Evolutionary conservation across 1,140 invertebrate genomes (phyloP).

Genomic region (Leptinotarsa lineolata): DNA sequence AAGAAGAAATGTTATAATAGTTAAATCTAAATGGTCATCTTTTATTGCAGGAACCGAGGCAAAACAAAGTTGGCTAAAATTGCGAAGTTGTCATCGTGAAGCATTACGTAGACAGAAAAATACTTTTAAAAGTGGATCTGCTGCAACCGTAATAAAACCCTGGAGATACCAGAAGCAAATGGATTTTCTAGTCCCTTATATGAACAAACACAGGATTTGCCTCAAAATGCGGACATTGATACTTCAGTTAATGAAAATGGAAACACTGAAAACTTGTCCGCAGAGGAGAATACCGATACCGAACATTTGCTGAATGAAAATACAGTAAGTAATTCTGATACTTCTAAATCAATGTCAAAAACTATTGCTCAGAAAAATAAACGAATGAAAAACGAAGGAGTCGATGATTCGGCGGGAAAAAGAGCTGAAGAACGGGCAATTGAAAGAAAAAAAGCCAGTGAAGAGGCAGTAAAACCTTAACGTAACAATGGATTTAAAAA

Average conservation of each 20-base stretch:
- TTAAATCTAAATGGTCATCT: not conserved
- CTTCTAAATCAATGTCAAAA: not conserved
- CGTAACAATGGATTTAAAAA: not conserved
- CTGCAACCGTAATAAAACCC: not conserved
- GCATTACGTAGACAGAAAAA: constrained; percentile 7
- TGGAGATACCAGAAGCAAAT: constrained; percentile 13
- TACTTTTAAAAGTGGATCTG: constrained; percentile 1
- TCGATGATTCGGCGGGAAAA: not conserved
- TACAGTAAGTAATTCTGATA: not conserved
- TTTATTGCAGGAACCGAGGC: not conserved
- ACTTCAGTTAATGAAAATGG: not conserved
- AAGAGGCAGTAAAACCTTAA: not conserved
- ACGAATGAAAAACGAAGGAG: not conserved
- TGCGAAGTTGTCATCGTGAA: constrained; percentile 2
- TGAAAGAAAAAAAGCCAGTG: not conserved
- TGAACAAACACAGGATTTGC: not conserved
- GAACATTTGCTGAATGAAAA: too few relatives aligned
- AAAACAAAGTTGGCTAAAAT: not conserved
- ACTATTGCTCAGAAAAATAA: not conserved
- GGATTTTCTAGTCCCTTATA: constrained; percentile 7
- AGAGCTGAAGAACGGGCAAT: not conserved
- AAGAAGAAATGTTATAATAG: too few relatives aligned
- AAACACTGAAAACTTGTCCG: not conserved
- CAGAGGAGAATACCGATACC: not conserved
- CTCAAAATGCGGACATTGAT: not conserved